Conservation (phyloP, 1,140 invertebrate species). For the Sipha flava region DNA sequence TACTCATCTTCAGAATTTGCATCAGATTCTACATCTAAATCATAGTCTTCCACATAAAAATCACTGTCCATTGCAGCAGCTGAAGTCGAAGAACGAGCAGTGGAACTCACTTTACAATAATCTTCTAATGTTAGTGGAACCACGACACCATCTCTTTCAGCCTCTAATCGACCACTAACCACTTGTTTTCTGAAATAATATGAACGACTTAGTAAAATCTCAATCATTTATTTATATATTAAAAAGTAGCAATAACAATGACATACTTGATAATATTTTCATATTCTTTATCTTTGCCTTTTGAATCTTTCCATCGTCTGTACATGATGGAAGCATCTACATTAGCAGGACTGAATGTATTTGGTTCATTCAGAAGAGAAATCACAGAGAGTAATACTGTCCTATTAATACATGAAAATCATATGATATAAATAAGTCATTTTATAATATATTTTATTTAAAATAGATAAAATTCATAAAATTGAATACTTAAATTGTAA, state of each 20-base stretch:
- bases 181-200: constrained; percentile 79
- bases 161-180: constrained; percentile 82
- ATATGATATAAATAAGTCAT: not conserved
- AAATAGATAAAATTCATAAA: too few species aligned
- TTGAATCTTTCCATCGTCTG: constrained; percentile 94
- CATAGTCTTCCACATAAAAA: constrained; percentile 88
- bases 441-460: not conserved
- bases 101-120: constrained; percentile 84
- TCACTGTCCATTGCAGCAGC: constrained; percentile 72
- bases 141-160: constrained; percentile 90
- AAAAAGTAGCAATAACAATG: not conserved
- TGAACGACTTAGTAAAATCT: constrained; percentile 1
- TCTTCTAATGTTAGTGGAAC: constrained; percentile 97
- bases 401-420: constrained; percentile 46
- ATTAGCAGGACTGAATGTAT: constrained; percentile 98
- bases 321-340: constrained; percentile 99
- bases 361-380: constrained; percentile 96
- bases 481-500: too few species aligned
- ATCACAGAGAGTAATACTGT: constrained; percentile 97
- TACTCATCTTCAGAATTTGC: constrained; percentile 55
- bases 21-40: constrained; percentile 58
- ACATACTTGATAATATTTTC: constrained; percentile 94
- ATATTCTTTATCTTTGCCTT: constrained; percentile 98
- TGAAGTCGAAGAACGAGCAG: constrained; percentile 67
- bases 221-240: not conserved